Evolutionary conservation across 2,797 vertebrate species (phyloP), one percentile per base, ranked within the genome.

Genomic region (Sebastiscus tertius): DNA sequence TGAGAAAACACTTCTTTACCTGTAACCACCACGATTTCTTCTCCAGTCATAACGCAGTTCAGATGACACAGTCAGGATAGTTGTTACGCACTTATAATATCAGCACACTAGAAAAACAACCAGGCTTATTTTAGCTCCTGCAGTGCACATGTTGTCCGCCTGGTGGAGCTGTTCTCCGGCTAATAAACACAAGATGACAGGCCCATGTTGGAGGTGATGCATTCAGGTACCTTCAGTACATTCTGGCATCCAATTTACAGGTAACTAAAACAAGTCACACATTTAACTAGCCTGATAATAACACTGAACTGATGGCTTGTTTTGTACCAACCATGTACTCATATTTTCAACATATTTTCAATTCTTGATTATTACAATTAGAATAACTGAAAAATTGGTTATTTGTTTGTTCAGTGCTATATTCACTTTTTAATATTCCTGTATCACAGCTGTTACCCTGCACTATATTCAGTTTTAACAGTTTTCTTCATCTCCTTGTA

Each of bases 161-260:
- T 22, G 93, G 78, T 56, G 82, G 91, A 3, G 94, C 92, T 75
- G 52, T 82, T 78, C 26, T 31, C 66, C 77, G 34, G 8, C 14
- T 67, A 61, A 81, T 72, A 69, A 59, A 81, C 71, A 16, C 8
- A 60, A 1, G 2, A 27, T 2, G 0, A 2, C 6, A 13, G 2
- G 3, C 4, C 1, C 0, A 0, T 11, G 42, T 13, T 13, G 14
- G 8, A 6, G 3, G 24, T 49, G 88, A 70, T 81, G 72, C 77
- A 8, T 92, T 91, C 74, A 89, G 0, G 31, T 13, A 2, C 66
- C n/a, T 16, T 39, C 4, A 4, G 60, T 26, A 63, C 61, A 1
- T 27, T 65, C 1, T 4, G 1, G 3, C 0, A 24, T 55, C 9
- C 1, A 6, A 16, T 12, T 8, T 4, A 56, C 5, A n/a, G 6